phyloP scores from a whole-genome alignment of 1,140 invertebrate genomes.

The Hyposmocoma kahamanoa region DNA sequence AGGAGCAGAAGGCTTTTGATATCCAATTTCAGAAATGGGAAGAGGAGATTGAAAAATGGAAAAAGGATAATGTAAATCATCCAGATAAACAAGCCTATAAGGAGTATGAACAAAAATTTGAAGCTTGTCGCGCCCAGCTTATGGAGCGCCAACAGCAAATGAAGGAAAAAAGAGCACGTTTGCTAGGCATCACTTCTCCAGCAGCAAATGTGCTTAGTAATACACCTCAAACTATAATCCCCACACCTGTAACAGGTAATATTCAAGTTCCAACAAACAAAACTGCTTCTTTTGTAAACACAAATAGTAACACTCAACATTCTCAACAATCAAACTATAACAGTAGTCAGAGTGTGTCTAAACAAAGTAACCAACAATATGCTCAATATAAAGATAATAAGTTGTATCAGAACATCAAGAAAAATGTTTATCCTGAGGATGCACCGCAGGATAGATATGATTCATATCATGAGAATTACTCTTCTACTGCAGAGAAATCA shows the following conservation, averaged over 20 bases:
- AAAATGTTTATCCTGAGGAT: no score
- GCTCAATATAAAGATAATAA: neutral
- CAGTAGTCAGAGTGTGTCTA: conserved; percentile 13
- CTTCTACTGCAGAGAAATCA: conserved; percentile 12
- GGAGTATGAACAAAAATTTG: conserved; percentile 89
- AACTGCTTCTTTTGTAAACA: conserved; percentile 1
- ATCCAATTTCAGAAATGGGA: conserved; percentile 90
- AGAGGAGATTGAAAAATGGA: conserved; percentile 89
- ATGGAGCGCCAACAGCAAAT: conserved; percentile 86
- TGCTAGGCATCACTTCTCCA: conserved; percentile 28
- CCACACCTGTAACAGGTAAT: conserved; percentile 21
- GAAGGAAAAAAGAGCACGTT: conserved; percentile 77
- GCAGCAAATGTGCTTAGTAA: conserved; percentile 25
- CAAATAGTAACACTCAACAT: conserved; percentile 9
- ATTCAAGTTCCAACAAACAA: conserved; percentile 17
- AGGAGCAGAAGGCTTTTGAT: conserved; percentile 87
- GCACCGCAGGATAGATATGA: conserved; percentile 39
- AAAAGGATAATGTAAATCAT: conserved; percentile 87
- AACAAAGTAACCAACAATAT: neutral
- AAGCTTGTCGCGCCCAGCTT: conserved; percentile 83
- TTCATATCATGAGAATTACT: conserved; percentile 22
- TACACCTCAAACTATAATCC: conserved; percentile 13
- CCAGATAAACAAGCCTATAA: conserved; percentile 88
- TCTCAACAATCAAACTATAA: conserved; percentile 25
- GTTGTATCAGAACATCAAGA: no score